Evolutionary conservation across 2,888 invertebrate genomes (phyloP).

Genomic region (Brenthis ino): DNA sequence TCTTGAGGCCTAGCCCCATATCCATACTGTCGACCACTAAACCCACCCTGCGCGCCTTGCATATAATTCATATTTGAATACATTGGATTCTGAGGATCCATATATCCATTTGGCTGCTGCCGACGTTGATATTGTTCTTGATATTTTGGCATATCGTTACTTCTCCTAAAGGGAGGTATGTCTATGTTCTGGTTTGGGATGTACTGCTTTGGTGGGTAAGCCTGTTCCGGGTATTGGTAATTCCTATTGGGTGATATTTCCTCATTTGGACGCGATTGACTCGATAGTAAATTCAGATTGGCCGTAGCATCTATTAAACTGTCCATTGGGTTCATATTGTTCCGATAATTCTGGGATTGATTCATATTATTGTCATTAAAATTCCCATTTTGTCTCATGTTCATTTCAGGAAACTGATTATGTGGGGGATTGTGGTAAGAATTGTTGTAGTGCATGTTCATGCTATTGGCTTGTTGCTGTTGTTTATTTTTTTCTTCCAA

Average conservation of each 20-base stretch:
- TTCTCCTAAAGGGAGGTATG: constrained; percentile 57
- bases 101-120: constrained; percentile 60
- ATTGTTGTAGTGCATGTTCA: constrained; percentile 60
- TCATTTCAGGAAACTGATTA: constrained; percentile 61
- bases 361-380: constrained; percentile 57
- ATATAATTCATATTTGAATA: constrained; percentile 58
- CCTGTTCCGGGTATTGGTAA: constrained; percentile 56
- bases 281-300: constrained; percentile 59
- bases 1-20: constrained; percentile 58
- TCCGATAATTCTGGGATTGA: constrained; percentile 55
- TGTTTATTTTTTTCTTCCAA: constrained; percentile 75
- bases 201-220: constrained; percentile 57
- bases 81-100: constrained; percentile 58
- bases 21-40: constrained; percentile 56
- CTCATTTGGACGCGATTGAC: constrained; percentile 50
- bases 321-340: constrained; percentile 58
- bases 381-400: constrained; percentile 56
- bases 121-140: constrained; percentile 56
- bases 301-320: constrained; percentile 65
- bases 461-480: constrained; percentile 50
- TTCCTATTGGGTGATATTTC: constrained; percentile 53
- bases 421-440: constrained; percentile 57
- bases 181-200: constrained; percentile 56
- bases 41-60: constrained; percentile 48
- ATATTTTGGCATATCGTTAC: constrained; percentile 55